These are phyloP conservation scores for Coptotermes formosanus DNA, from an alignment of 1,140 invertebrate genomes.

Conservation along the genomic window DNA sequence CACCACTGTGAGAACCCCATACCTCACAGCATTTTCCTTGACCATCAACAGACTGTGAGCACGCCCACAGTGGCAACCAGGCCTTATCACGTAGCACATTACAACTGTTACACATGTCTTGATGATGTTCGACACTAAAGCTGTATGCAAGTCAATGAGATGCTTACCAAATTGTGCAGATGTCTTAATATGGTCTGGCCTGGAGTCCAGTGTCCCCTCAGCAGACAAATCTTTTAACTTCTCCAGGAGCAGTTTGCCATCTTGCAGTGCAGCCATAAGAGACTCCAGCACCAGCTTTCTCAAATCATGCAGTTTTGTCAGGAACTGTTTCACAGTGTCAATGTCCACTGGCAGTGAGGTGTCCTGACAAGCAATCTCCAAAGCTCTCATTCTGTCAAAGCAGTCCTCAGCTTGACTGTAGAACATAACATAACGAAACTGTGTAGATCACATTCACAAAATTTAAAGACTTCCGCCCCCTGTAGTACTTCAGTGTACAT, in stretches of 20 bases:
- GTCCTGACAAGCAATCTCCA: slow-evolving; percentile 65
- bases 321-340: slow-evolving; percentile 62
- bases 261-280: slow-evolving; percentile 72
- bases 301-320: slow-evolving; percentile 62
- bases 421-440: slow-evolving; percentile 30
- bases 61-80: too few relatives aligned
- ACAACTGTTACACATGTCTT: too few relatives aligned
- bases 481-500: not conserved
- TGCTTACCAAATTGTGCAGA: slow-evolving; percentile 59
- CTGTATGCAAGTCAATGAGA: not conserved
- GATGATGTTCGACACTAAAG: too few relatives aligned
- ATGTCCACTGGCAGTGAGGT: slow-evolving; percentile 65
- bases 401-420: slow-evolving; percentile 66
- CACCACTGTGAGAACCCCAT: too few relatives aligned
- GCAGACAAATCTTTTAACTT: slow-evolving; percentile 64
- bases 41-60: too few relatives aligned
- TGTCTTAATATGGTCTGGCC: slow-evolving; percentile 64
- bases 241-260: slow-evolving; percentile 74
- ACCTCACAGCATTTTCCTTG: too few relatives aligned
- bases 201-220: slow-evolving; percentile 70
- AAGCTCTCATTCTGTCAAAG: slow-evolving; percentile 63
- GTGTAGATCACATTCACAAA: too few relatives aligned
- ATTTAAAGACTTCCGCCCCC: not conserved
- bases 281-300: slow-evolving; percentile 69
- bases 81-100: too few relatives aligned